Evolutionary conservation across 2,113 vertebrate species (phyloP).

Genomic region (Aplodontia rufa): DNA sequence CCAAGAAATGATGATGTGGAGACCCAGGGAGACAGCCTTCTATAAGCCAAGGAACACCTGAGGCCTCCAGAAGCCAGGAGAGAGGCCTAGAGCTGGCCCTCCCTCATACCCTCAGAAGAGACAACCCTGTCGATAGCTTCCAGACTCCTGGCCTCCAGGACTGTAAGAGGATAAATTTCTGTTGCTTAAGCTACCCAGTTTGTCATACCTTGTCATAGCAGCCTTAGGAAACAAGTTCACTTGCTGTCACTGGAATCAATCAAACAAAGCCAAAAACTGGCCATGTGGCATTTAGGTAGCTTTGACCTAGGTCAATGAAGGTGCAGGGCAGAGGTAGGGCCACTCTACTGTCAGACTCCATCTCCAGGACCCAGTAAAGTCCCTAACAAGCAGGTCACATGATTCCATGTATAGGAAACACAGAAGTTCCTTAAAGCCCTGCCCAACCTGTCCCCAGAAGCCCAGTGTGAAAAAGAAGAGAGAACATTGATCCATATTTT

Average conservation of each 20-base stretch:
- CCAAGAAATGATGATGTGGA: background rate
- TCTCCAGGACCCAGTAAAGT: background rate
- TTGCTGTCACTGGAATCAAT: background rate
- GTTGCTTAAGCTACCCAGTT: accelerated
- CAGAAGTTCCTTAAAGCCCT: background rate
- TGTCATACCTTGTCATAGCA: background rate
- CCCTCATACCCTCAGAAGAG: background rate
- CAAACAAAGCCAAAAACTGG: background rate
- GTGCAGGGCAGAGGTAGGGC: accelerated
- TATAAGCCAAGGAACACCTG: background rate
- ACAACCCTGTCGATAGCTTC: background rate
- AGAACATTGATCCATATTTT: too few species aligned
- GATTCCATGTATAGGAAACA: background rate
- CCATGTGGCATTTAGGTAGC: background rate
- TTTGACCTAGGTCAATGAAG: background rate
- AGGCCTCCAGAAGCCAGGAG: background rate
- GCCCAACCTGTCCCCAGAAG: background rate
- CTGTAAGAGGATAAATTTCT: background rate
- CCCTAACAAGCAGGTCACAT: background rate
- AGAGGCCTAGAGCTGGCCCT: background rate
- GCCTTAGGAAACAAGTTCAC: background rate
- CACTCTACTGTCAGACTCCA: background rate
- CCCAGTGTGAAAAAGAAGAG: background rate
- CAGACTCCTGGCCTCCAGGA: background rate
- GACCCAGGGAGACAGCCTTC: background rate